Percentiles rank a stretch among this genome's conserved stretches.
Conservation (phyloP, 2,113 vertebrate species). For the Beaufortia kweichowensis region DNA sequence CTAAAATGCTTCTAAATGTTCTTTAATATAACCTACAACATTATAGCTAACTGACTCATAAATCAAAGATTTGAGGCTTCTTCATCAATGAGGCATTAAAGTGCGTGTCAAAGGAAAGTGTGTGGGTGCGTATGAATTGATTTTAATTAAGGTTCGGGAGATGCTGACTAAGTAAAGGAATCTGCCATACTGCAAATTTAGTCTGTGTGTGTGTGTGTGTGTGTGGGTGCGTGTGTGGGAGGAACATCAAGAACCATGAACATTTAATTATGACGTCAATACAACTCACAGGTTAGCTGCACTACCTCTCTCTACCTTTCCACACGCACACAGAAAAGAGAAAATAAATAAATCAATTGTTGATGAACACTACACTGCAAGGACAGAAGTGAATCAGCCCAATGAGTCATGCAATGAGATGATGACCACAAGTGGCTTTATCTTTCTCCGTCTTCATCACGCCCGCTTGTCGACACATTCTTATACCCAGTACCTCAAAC, state of each 20-base stretch:
- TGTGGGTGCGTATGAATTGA: background rate
- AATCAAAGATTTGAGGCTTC: background rate
- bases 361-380: background rate
- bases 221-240: too few relatives aligned
- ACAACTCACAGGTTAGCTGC: background rate
- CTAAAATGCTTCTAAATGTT: too few relatives aligned
- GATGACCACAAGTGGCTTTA: background rate
- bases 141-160: background rate
- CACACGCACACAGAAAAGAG: background rate
- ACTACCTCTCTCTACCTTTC: background rate
- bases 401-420: background rate
- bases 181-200: background rate
- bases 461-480: background rate
- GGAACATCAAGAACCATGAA: slow-evolving; percentile 10
- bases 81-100: background rate
- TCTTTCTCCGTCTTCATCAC: background rate
- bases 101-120: background rate
- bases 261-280: background rate
- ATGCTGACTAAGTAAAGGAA: background rate
- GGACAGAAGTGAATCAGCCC: background rate
- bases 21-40: too few relatives aligned
- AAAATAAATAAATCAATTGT: background rate
- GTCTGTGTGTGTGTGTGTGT: background rate
- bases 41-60: background rate
- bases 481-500: background rate